phyloP scores from a whole-genome alignment of 2,113 vertebrate genomes.

The Odontesthes bonariensis region DNA sequence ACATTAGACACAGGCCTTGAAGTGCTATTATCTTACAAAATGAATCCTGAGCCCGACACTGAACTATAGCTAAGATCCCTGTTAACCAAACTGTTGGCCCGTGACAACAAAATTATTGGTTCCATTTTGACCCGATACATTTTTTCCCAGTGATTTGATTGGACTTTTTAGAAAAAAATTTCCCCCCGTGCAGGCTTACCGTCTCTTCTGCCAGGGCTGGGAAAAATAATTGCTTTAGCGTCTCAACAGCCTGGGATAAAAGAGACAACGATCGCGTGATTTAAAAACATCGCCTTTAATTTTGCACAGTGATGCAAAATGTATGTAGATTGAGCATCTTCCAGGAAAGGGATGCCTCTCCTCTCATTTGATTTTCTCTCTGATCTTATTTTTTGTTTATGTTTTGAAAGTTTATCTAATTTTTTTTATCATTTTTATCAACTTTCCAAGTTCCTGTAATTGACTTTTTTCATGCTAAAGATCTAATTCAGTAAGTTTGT shows the following conservation, averaged over 20 bases:
- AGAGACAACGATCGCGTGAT: conserved; percentile 15
- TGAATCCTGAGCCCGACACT: conserved; percentile 42
- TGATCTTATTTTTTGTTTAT: conserved; percentile 37
- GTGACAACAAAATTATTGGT: conserved; percentile 44
- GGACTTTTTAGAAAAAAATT: conserved; percentile 8
- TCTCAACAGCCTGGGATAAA: conserved; percentile 21
- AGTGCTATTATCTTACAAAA: conserved; percentile 49
- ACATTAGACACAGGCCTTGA: conserved; percentile 42
- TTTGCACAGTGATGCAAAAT: conserved; percentile 24
- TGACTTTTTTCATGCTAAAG: conserved; percentile 23
- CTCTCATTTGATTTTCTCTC: conserved; percentile 42
- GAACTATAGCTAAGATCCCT: conserved; percentile 54
- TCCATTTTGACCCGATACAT: conserved; percentile 49
- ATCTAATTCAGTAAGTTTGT: conserved; percentile 7
- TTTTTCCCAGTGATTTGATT: conserved; percentile 36
- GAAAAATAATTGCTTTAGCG: conserved; percentile 22
- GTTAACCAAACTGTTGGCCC: conserved; percentile 58
- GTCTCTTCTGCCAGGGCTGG: conserved; percentile 2
- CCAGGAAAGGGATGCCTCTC: neutral
- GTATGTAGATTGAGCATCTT: conserved; percentile 12
- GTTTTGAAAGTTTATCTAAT: conserved; percentile 25
- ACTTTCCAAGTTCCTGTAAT: conserved; percentile 18
- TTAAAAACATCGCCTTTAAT: conserved; percentile 24
- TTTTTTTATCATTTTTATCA: conserved; percentile 39
- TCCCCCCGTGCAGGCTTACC: conserved; percentile 7